These are phyloP conservation scores for Alligator sinensis DNA, from an alignment of 2,113 vertebrate genomes.

Conservation along the genomic window DNA sequence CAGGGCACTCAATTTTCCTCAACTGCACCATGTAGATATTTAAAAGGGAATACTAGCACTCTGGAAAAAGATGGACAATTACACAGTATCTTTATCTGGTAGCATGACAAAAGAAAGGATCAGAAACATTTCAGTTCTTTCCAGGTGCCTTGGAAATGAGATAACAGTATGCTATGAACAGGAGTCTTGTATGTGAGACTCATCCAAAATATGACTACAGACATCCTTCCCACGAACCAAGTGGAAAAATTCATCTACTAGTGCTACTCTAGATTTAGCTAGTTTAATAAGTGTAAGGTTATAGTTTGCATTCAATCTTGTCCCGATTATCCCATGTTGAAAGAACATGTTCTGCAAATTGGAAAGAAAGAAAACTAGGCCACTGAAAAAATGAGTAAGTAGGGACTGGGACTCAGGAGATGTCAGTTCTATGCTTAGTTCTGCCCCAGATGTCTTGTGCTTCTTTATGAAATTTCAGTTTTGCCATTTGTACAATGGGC, in stretches of 20 bases:
- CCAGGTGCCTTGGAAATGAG: not conserved
- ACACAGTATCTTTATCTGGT: constrained; percentile 23
- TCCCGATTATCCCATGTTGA: constrained; percentile 67
- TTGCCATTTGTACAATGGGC: constrained; percentile 52
- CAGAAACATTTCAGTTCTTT: not conserved
- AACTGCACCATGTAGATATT: not conserved
- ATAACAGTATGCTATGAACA: constrained; percentile 8
- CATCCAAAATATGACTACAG: not conserved
- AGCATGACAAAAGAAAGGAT: constrained; percentile 3
- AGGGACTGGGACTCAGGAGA: constrained; percentile 39
- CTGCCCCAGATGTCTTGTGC: not conserved
- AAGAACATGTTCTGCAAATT: constrained; percentile 50
- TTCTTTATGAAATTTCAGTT: constrained; percentile 39
- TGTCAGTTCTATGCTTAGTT: constrained; percentile 36
- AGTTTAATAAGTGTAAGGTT: constrained; percentile 2
- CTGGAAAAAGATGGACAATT: not conserved
- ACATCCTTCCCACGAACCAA: constrained; percentile 3
- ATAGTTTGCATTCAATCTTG: constrained; percentile 29
- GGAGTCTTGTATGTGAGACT: not conserved
- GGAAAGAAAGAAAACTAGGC: constrained; percentile 44
- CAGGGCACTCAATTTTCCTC: not conserved
- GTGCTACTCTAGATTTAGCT: constrained; percentile 38
- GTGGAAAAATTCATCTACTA: constrained; percentile 23
- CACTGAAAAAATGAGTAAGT: constrained; percentile 59
- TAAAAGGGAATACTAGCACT: not conserved